phyloP scores from a whole-genome alignment of 1,140 invertebrate genomes.

The Arion vulgaris region DNA sequence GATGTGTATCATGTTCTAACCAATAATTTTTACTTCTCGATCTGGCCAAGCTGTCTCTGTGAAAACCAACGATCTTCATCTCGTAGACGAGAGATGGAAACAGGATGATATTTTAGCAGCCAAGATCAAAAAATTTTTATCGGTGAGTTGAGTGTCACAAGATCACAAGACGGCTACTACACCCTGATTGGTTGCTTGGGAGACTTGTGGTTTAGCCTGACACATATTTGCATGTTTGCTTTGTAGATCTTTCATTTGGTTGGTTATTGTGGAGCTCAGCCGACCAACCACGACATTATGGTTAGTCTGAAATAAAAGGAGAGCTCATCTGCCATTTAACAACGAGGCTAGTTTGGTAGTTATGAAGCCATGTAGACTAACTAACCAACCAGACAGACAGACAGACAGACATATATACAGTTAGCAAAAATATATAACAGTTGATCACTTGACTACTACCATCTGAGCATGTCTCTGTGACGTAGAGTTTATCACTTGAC shows the following conservation, averaged over 20 bases:
- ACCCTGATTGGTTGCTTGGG: not conserved
- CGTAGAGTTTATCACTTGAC: too few relatives aligned
- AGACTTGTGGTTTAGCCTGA: not conserved
- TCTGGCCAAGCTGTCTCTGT: slow-evolving; percentile 36
- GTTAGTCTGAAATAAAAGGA: not conserved
- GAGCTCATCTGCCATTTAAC: not conserved
- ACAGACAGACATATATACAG: too few relatives aligned
- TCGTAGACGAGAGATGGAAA: slow-evolving; percentile 67
- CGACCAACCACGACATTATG: not conserved
- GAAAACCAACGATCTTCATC: slow-evolving; percentile 10
- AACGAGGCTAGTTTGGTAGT: not conserved
- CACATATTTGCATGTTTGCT: slow-evolving; percentile 15
- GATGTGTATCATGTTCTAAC: not conserved
- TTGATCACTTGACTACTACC: too few relatives aligned
- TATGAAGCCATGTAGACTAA: too few relatives aligned
- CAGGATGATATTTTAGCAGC: slow-evolving; percentile 89
- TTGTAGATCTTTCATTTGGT: not conserved
- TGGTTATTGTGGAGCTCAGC: not conserved
- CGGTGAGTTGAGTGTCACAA: slow-evolving; percentile 79
- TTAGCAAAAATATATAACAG: too few relatives aligned
- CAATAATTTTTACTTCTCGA: not conserved
- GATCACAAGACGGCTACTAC: not conserved
- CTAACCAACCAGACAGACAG: too few relatives aligned
- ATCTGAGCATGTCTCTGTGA: too few relatives aligned
- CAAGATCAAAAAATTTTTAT: slow-evolving; percentile 94